Evolutionary conservation across 2,113 vertebrate genomes (phyloP), one percentile per base, ranked within the genome.

Genomic region (Phylloscopus trochiloides): DNA sequence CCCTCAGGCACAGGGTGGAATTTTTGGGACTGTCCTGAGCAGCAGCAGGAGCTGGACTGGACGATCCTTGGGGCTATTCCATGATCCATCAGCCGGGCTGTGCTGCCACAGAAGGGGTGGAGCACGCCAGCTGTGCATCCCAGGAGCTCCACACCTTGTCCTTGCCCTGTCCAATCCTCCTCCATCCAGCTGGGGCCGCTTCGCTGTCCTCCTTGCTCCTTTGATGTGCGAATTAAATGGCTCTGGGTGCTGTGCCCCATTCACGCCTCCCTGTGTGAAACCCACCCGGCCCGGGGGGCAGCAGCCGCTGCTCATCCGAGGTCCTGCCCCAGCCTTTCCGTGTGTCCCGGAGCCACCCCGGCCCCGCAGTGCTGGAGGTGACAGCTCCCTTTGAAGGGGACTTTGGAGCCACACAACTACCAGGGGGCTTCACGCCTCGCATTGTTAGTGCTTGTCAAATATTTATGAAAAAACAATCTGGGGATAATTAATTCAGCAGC

Each of bases 381-480:
- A 57, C 22, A 63, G 38, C 15, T 55, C 54, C 54, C 32, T 90
- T 87, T 51, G 68, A 32, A 81, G 47, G 88, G 74, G 43, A 90
- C 72, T 82, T 88, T 47, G 62, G 76, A 93, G 82, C 10, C 75
- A n/a, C 54, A 34, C 62, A 93, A 88, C 36, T 78, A 88, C 36
- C 92, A 73, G 82, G 92, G 92, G 88, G 78, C 82, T 95, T 96
- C 88, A 70, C 63, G 18, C 95, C 90, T 90, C 16, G 58, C 62
- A 79, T 93, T 88, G 94, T 95, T 96, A 88, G 71, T 70, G 42
- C 95, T 92, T 76, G 92, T 96, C 94, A 96, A 96, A 95, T 96
- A 95, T 97, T 96, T 92, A 95, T 96, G 94, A 90, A 90, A 90
- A 95, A 95, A 96, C 92, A 95, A 93, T 90, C 78, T 47, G 82